Base-by-base conservation (phyloP, 2,888 invertebrate genomes). In the Neoaliturus tenellus region DNA sequence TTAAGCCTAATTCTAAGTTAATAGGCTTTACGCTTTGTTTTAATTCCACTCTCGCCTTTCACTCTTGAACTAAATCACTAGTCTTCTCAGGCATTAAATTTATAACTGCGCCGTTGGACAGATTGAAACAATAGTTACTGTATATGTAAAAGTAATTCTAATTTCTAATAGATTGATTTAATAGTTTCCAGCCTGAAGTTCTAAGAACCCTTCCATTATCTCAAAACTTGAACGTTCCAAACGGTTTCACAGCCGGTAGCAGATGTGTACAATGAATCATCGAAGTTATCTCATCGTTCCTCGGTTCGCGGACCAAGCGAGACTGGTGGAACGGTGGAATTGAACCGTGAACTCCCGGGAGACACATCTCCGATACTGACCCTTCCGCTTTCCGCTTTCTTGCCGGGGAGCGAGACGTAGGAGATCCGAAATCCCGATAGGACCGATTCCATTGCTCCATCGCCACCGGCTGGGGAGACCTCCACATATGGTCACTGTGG, bases 381-480 rank as follows among this genome's bases (percentile, higher is more conserved):
- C 62, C 62, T 62, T 62, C 62, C 62, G 62, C 62, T 62, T 62
- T 62, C 62, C 62, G 62, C 62, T 62, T 62, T 62, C 62, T 62
- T 12, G 62, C 14, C 2, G 62, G 31, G 62, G 31, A 28, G 28
- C 55, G 55, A 23, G 23, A 12, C 51, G 51, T 23, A 51, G 20
- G 10, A 25, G 62, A 62, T 62, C 14, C 62, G 62, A 62, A 62
- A 62, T 8, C 62, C 14, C 28, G 62, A 62, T 62, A 62, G 51
- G 48, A 17, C 55, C 62, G 4, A 62, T 62, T 62, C 28, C 62
- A 62, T 62, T 62, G 31, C 23, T 17, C 20, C 31, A 62, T 31
- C 31, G 62, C 12, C 51, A 1, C 28, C 62, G 31, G 28, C 23
- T 55, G 20, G 8, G 44, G 17, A 44, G 14, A 23, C 23, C 3